Evolutionary conservation across 1,140 invertebrate species (phyloP).

Genomic region (Drosophila melanica): DNA sequence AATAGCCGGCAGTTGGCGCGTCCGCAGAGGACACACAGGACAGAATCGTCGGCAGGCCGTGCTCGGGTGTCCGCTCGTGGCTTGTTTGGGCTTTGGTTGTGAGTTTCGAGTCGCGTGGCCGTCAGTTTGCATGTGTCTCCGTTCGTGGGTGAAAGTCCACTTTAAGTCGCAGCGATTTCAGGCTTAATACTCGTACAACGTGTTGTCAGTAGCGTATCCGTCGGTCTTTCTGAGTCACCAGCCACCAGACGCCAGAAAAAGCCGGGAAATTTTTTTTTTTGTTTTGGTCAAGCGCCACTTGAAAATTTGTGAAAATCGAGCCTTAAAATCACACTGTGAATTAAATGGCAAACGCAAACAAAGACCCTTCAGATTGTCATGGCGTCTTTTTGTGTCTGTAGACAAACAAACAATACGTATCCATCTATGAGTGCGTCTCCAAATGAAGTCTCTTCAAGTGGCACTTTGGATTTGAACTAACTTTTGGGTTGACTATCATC

Average conservation of each 20-base stretch:
- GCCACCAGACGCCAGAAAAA: conserved; percentile 26
- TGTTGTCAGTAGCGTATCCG: conserved; percentile 49
- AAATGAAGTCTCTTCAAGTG: conserved; percentile 12
- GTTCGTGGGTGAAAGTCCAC: conserved; percentile 73
- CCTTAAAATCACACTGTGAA: conserved; percentile 39
- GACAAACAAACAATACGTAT: conserved; percentile 32
- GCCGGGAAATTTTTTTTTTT: conserved; percentile 59
- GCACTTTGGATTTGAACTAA: conserved; percentile 5
- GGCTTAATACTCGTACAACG: conserved; percentile 20
- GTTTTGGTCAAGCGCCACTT: conserved; percentile 62
- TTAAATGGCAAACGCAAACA: conserved; percentile 57
- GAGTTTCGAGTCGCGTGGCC: conserved; percentile 65
- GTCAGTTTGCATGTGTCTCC: conserved; percentile 63
- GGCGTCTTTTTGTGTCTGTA: conserved; percentile 42
- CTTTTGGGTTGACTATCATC: conserved; percentile 2
- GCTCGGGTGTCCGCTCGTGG: conserved; percentile 62
- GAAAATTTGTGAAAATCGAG: conserved; percentile 64
- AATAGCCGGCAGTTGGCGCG: conserved; percentile 16
- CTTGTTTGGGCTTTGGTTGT: conserved; percentile 63
- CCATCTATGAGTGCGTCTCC: conserved; percentile 10
- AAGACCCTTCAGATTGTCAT: conserved; percentile 54
- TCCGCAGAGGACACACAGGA: conserved; percentile 19
- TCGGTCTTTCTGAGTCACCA: conserved; percentile 46
- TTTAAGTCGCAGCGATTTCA: conserved; percentile 25
- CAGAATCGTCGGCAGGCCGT: conserved; percentile 34